phyloP scores from a whole-genome alignment of 2,113 vertebrate species.

The Periophthalmus modestus region DNA sequence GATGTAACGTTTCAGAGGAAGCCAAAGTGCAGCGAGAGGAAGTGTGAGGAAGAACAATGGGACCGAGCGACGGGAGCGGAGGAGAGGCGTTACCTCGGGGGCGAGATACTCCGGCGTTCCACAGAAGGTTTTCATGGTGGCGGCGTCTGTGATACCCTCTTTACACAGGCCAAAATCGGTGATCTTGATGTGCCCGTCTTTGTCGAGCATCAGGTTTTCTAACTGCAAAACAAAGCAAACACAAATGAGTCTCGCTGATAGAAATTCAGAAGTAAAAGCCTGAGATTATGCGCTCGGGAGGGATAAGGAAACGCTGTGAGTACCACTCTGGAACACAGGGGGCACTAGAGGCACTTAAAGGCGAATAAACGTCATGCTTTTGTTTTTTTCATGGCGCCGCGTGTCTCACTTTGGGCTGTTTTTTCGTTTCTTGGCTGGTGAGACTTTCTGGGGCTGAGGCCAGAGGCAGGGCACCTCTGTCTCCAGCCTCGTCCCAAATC shows the following conservation, averaged over 20 bases:
- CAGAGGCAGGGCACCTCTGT: slow-evolving; percentile 67
- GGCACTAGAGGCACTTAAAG: slow-evolving; percentile 29
- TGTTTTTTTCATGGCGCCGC: slow-evolving; percentile 76
- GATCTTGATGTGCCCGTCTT: slow-evolving; percentile 98
- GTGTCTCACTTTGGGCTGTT: slow-evolving; percentile 66
- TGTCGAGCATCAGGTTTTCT: slow-evolving; percentile 98
- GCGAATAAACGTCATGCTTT: slow-evolving; percentile 69
- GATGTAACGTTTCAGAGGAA: background rate
- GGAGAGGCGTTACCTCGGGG: slow-evolving; percentile 83
- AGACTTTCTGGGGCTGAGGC: slow-evolving; percentile 50
- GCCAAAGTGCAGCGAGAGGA: background rate
- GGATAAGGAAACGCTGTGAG: slow-evolving; percentile 16
- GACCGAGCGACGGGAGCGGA: background rate
- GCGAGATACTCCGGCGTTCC: slow-evolving; percentile 96
- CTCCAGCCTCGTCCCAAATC: slow-evolving; percentile 40
- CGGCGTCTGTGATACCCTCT: slow-evolving; percentile 98
- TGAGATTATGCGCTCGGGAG: slow-evolving; percentile 3
- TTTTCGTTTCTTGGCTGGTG: slow-evolving; percentile 68
- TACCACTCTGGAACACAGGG: slow-evolving; percentile 1
- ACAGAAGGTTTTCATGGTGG: slow-evolving; percentile 99
- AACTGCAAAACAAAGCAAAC: slow-evolving; percentile 75
- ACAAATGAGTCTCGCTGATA: slow-evolving; percentile 5
- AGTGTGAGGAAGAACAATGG: background rate
- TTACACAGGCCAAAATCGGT: slow-evolving; percentile 98
- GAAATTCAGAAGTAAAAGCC: slow-evolving; percentile 2